These are phyloP conservation scores for Ailuropoda melanoleuca DNA, from an alignment of 2,113 vertebrate genomes.

Conservation along the genomic window DNA sequence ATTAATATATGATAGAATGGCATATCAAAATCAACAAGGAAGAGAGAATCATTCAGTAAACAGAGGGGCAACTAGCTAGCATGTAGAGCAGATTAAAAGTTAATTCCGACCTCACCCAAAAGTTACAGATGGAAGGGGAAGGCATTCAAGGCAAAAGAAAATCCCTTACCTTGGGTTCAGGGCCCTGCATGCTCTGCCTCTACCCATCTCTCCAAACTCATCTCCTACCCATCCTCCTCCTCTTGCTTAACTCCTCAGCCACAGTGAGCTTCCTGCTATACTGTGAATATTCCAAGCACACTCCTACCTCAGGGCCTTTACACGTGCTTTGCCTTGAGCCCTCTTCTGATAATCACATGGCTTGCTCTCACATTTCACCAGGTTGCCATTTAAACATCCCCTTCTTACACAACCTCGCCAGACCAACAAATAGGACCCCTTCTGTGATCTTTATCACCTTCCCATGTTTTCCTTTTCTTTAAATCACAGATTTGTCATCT, in stretches of 20 bases:
- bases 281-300: neutral
- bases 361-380: neutral
- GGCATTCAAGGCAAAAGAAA: neutral
- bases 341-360: neutral
- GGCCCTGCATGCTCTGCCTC: neutral
- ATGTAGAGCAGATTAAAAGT: conserved; percentile 9
- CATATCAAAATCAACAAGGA: neutral
- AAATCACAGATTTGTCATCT: neutral
- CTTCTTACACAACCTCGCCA: neutral
- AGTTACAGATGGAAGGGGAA: neutral
- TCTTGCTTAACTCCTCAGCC: neutral
- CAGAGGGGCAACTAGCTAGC: neutral
- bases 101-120: neutral
- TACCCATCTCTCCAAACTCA: neutral
- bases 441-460: neutral
- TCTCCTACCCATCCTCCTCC: neutral
- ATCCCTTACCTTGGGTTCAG: neutral
- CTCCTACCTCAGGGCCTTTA: neutral
- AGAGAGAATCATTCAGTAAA: neutral
- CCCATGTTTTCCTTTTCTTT: neutral
- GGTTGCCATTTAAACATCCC: neutral
- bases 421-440: neutral
- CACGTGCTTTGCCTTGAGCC: neutral
- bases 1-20: neutral
- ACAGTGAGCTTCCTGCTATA: neutral